Evolutionary conservation across 2,888 invertebrate genomes (phyloP).

Genomic region (Drosophila fulvimacula): DNA sequence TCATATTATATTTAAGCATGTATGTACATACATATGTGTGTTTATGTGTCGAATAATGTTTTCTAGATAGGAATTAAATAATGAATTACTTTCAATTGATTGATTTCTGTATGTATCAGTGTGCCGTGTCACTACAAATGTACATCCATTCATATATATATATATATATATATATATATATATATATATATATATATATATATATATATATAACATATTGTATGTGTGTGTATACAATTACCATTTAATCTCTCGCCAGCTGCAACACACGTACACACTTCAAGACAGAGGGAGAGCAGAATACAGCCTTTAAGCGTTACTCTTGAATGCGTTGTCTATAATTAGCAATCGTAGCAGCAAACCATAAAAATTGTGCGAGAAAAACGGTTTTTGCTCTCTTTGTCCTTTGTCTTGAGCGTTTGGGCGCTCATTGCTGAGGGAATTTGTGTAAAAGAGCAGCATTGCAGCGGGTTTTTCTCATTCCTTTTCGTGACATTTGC

Average conservation of each 20-base stretch:
- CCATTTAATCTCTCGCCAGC: not conserved
- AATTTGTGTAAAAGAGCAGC: not conserved
- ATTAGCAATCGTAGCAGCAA: not conserved
- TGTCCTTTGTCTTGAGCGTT: not conserved
- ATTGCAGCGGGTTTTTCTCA: not conserved
- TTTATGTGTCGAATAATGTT: not conserved
- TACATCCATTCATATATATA: no score
- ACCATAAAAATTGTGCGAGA: not conserved
- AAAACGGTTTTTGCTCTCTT: not conserved
- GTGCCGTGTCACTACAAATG: not conserved
- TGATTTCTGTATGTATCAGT: not conserved
- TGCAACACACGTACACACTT: not conserved
- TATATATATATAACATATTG: no score
- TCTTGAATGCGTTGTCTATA: not conserved
- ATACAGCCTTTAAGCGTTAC: not conserved
- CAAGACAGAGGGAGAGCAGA: not conserved
- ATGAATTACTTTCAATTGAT: slow-evolving; percentile 1
- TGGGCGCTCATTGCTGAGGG: not conserved
- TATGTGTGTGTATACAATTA: no score
- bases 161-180: not conserved
- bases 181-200: not conserved
- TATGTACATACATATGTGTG: not conserved
- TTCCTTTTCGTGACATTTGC: not conserved
- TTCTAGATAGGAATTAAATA: slow-evolving; percentile 2
- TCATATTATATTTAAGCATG: no score